Evolutionary conservation across 2,888 invertebrate species (phyloP).

Genomic region (Phorcus lineatus): DNA sequence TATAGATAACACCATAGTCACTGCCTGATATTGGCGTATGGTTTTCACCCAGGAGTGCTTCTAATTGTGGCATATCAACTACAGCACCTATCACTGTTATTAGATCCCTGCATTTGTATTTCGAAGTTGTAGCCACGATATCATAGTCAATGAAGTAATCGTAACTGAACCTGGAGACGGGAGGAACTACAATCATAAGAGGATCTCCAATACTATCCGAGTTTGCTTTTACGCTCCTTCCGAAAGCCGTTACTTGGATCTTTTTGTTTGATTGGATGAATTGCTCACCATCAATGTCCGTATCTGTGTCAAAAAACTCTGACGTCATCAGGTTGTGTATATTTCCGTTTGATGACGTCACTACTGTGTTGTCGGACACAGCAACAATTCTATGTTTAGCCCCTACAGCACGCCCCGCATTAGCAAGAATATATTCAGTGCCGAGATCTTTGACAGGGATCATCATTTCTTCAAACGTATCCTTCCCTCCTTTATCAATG

Average conservation of each 20-base stretch:
- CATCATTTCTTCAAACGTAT: neutral
- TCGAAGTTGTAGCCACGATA: neutral
- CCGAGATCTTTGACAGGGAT: neutral
- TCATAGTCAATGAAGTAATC: neutral
- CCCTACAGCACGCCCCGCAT: neutral
- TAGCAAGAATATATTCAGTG: neutral
- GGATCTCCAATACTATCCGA: neutral
- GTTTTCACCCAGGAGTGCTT: neutral
- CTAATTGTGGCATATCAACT: neutral
- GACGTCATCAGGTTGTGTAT: neutral
- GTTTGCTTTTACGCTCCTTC: neutral
- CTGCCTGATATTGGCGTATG: neutral
- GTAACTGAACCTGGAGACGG: neutral
- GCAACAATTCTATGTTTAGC: neutral
- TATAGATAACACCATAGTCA: neutral
- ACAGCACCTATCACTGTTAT: neutral
- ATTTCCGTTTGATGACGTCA: neutral
- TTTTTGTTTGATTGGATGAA: neutral
- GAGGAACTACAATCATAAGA: neutral
- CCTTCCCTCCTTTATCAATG: neutral
- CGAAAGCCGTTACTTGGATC: neutral
- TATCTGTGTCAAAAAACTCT: constrained; percentile 3
- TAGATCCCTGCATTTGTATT: neutral
- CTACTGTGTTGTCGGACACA: neutral
- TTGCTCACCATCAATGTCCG: neutral